phyloP scores from a whole-genome alignment of 2,113 vertebrate species.

The Proteles cristata region DNA sequence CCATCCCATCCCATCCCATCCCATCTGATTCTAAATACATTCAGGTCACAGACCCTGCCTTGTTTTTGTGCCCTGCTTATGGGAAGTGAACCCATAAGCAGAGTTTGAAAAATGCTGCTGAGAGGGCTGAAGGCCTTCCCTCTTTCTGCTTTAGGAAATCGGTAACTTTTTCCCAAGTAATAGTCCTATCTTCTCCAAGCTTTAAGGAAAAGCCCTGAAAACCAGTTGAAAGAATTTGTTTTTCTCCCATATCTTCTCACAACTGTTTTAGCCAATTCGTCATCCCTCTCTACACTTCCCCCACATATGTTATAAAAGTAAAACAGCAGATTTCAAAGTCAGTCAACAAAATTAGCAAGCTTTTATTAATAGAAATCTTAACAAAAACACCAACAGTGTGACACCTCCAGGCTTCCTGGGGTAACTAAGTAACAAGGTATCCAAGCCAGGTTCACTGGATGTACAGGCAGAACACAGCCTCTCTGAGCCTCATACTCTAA shows the following conservation, averaged over 20 bases:
- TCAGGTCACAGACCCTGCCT: not conserved
- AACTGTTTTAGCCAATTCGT: not conserved
- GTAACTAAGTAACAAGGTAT: not conserved
- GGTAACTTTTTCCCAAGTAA: not conserved
- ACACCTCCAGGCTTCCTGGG: not conserved
- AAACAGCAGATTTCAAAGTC: not conserved
- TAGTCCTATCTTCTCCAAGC: not conserved
- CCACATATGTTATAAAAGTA: not conserved
- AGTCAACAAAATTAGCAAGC: constrained; percentile 12
- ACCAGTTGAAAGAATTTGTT: not conserved
- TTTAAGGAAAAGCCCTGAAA: not conserved
- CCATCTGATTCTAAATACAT: not conserved
- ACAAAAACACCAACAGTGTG: not conserved
- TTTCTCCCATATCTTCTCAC: not conserved
- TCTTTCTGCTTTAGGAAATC: constrained; percentile 3
- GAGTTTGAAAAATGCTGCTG: not conserved
- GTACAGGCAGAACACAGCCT: not conserved
- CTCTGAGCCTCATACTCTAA: not conserved
- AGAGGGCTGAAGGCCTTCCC: not conserved
- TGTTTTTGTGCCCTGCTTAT: not conserved
- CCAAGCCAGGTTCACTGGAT: not conserved
- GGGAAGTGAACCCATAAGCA: not conserved
- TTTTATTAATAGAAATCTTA: constrained; percentile 29
- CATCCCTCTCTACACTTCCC: not conserved
- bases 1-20: not conserved